phyloP scores from a whole-genome alignment of 2,797 vertebrate species.

The Eidolon dupreanum region DNA sequence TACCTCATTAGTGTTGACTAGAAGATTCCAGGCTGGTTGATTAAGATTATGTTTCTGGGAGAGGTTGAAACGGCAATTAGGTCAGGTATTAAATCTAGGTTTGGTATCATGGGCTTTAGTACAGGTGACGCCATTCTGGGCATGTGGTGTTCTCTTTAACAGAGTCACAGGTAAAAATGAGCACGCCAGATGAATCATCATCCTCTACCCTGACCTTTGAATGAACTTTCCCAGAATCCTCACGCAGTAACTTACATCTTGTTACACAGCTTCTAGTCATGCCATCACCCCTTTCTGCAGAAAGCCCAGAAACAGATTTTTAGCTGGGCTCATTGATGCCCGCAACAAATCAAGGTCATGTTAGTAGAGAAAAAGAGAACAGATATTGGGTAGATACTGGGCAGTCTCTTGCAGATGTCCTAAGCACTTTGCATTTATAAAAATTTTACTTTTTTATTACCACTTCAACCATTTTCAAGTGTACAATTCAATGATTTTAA shows the following conservation, averaged over 20 bases:
- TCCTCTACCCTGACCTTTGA: background rate
- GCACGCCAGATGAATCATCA: background rate
- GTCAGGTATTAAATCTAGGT: background rate
- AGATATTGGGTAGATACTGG: background rate
- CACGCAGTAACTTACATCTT: background rate
- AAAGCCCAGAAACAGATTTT: background rate
- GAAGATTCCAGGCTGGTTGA: background rate
- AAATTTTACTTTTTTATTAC: background rate
- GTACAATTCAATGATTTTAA: background rate
- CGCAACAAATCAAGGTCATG: background rate
- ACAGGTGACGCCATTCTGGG: background rate
- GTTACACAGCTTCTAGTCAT: background rate
- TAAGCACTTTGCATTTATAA: background rate
- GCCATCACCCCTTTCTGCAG: background rate
- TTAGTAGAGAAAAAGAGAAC: background rate
- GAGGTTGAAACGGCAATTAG: background rate
- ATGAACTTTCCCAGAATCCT: background rate
- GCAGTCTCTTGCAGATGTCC: background rate
- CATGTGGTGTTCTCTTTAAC: background rate
- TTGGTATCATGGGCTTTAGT: background rate
- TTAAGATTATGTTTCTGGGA: background rate
- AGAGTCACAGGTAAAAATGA: background rate
- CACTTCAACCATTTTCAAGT: background rate
- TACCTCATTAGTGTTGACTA: background rate
- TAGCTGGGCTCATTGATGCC: background rate